phyloP scores from a whole-genome alignment of 2,113 vertebrate species.

The Alligator mississippiensis region DNA sequence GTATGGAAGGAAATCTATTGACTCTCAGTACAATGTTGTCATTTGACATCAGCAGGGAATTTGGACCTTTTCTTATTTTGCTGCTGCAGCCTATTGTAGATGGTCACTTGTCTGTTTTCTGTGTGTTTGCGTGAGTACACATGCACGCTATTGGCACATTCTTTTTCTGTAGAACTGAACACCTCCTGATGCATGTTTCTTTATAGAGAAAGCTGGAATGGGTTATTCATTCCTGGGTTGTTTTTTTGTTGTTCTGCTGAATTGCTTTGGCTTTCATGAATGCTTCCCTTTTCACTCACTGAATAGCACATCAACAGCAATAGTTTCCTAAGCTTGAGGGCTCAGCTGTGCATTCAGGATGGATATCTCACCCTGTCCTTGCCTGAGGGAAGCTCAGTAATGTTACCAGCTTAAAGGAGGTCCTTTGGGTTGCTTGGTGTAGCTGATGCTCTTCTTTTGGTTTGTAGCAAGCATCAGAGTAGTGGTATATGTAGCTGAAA shows the following conservation, averaged over 20 bases:
- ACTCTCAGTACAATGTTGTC: background rate
- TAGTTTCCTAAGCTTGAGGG: background rate
- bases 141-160: background rate
- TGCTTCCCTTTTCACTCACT: background rate
- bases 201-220: background rate
- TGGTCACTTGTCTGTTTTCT: background rate
- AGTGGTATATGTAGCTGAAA: background rate
- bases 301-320: background rate
- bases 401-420: background rate
- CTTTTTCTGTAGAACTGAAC: background rate
- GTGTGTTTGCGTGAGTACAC: background rate
- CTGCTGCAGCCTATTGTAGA: background rate
- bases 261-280: background rate
- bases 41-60: background rate
- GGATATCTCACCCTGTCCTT: background rate
- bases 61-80: background rate
- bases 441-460: background rate
- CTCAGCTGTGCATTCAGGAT: background rate
- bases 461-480: background rate
- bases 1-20: background rate
- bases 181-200: background rate
- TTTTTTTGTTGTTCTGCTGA: background rate
- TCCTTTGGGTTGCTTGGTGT: background rate
- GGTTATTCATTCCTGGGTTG: background rate
- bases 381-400: background rate